Percentiles rank a stretch among this genome's conserved stretches.
Conservation (phyloP, 2,113 vertebrate species). For the Oceanodroma tethys region DNA sequence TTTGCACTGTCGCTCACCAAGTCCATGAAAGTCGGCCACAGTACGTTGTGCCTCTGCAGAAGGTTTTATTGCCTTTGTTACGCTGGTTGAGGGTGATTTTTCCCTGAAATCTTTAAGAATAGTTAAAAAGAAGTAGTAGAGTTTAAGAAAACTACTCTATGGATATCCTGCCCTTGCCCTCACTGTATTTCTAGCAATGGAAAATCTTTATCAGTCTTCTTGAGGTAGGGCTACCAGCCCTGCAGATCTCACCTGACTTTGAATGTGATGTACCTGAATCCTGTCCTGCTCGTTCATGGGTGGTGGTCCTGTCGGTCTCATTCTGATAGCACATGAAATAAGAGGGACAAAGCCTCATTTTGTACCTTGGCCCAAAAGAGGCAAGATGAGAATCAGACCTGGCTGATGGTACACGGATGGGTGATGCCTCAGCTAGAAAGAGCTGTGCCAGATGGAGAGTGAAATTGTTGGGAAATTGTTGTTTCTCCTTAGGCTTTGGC, state of each 20-base stretch:
- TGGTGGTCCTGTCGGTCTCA: not conserved
- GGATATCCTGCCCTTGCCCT: not conserved
- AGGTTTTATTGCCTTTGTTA: not conserved
- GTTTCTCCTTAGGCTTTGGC: not conserved
- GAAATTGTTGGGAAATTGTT: not conserved
- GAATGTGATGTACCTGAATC: not conserved
- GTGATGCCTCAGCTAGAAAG: not conserved
- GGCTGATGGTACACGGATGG: not conserved
- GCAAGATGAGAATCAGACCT: not conserved
- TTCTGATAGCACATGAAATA: not conserved
- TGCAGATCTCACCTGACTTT: not conserved
- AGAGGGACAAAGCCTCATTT: not conserved
- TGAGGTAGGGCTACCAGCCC: not conserved
- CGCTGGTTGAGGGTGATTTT: not conserved
- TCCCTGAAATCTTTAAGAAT: not conserved
- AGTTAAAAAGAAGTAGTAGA: not conserved
- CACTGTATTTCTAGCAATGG: not conserved
- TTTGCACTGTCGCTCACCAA: not conserved
- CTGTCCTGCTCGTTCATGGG: not conserved
- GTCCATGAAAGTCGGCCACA: not conserved
- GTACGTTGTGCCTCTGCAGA: accelerated
- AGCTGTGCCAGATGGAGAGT: not conserved
- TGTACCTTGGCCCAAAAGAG: not conserved
- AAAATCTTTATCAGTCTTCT: not conserved
- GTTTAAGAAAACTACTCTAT: not conserved